Percentiles rank a stretch among this genome's conserved stretches.
These are phyloP conservation scores for Seira musarum DNA, from an alignment of 2,888 invertebrate species.

Conservation along the genomic window DNA sequence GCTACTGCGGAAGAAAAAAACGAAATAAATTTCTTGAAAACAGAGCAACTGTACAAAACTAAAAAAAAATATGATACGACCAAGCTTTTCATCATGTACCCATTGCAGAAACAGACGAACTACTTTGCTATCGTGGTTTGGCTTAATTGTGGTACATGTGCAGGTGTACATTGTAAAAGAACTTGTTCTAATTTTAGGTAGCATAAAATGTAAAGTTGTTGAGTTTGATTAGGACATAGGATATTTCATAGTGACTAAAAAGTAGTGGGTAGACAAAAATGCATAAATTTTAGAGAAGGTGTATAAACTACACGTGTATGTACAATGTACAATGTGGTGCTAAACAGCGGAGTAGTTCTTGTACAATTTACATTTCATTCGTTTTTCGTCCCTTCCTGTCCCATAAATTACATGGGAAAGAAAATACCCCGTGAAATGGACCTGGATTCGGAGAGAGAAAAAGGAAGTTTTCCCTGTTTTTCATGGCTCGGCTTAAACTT, in stretches of 20 bases:
- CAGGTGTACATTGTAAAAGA: too few species aligned
- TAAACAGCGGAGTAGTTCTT: slow-evolving; percentile 17
- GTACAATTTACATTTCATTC: slow-evolving; percentile 44
- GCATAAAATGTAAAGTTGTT: slow-evolving; percentile 27
- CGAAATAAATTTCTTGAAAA: too few species aligned
- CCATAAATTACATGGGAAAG: slow-evolving; percentile 37
- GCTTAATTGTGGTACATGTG: too few species aligned
- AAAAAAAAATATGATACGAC: too few species aligned
- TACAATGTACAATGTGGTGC: too few species aligned
- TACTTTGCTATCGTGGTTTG: too few species aligned
- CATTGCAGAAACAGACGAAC: too few species aligned
- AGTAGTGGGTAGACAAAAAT: too few species aligned
- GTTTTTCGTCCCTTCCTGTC: slow-evolving; percentile 47
- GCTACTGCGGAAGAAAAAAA: too few species aligned
- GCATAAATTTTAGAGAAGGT: background rate
- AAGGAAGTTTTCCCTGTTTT: slow-evolving; percentile 7
- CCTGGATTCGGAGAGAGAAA: slow-evolving; percentile 17
- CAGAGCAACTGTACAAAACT: too few species aligned
- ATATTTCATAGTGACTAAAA: slow-evolving; percentile 24
- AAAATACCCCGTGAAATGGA: slow-evolving; percentile 24
- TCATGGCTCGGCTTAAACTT: slow-evolving; percentile 29
- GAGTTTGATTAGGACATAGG: slow-evolving; percentile 25
- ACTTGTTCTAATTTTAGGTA: too few species aligned
- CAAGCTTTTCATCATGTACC: too few species aligned
- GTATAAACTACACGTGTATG: slow-evolving; percentile 12